These are phyloP conservation scores for Telmatherina bonti DNA, from an alignment of 2,797 vertebrate genomes.

Conservation along the genomic window DNA sequence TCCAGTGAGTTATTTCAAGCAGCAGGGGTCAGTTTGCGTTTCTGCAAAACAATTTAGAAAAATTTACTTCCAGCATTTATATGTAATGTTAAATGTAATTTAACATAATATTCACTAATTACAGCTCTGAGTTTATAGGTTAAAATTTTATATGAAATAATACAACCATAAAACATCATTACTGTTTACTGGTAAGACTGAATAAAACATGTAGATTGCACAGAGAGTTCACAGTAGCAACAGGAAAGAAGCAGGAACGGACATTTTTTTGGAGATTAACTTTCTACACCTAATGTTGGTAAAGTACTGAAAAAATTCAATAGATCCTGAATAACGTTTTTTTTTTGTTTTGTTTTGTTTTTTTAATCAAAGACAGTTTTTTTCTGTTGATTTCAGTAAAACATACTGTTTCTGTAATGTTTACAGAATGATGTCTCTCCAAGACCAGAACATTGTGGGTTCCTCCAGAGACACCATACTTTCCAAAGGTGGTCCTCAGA, in stretches of 20 bases:
- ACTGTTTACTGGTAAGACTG: too few species aligned
- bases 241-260: not conserved
- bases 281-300: not conserved
- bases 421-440: not conserved
- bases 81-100: too few species aligned
- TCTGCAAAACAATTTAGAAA: not conserved
- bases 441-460: not conserved
- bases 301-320: too few species aligned
- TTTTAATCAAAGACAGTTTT: not conserved
- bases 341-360: not conserved
- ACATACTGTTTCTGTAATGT: not conserved
- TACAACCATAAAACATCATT: not conserved
- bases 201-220: too few species aligned
- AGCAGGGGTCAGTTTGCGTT: not conserved
- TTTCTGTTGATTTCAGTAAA: not conserved
- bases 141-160: not conserved
- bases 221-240: not conserved
- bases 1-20: conserved; percentile 26
- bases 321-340: not conserved
- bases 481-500: not conserved
- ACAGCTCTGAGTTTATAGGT: not conserved
- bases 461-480: not conserved
- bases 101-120: not conserved
- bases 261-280: not conserved
- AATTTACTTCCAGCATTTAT: not conserved